Conservation (phyloP, 2,113 vertebrate genomes). For the Cinclus cinclus region DNA sequence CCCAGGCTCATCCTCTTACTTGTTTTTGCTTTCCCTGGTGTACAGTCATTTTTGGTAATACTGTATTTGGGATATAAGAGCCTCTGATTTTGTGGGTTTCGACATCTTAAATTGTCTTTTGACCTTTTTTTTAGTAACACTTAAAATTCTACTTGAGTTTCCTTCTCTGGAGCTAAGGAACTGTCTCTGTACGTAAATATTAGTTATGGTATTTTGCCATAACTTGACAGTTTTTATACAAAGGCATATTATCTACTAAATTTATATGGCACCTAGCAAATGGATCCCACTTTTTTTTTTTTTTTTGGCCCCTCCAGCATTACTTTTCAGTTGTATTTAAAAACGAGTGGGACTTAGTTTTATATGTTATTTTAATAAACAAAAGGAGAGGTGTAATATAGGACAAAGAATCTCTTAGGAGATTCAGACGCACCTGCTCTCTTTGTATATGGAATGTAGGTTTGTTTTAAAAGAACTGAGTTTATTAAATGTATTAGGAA, state of each 20-base stretch:
- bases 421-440: background rate
- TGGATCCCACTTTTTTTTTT: background rate
- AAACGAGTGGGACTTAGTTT: background rate
- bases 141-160: background rate
- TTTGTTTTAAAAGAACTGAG: background rate
- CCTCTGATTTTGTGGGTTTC: background rate
- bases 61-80: background rate
- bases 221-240: background rate
- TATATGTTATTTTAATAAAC: background rate
- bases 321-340: background rate
- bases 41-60: background rate
- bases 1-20: background rate
- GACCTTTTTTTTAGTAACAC: background rate
- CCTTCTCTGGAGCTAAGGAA: background rate
- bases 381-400: background rate
- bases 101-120: background rate
- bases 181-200: background rate
- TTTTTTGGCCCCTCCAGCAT: background rate
- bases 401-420: background rate
- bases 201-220: background rate
- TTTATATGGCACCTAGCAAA: background rate
- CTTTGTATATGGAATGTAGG: background rate
- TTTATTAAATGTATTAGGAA: slow-evolving; percentile 8
- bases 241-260: background rate
- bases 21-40: background rate